Evolutionary conservation across 2,888 invertebrate genomes (phyloP), one percentile per base, ranked within the genome.

Genomic region (Microctonus aethiopoides): DNA sequence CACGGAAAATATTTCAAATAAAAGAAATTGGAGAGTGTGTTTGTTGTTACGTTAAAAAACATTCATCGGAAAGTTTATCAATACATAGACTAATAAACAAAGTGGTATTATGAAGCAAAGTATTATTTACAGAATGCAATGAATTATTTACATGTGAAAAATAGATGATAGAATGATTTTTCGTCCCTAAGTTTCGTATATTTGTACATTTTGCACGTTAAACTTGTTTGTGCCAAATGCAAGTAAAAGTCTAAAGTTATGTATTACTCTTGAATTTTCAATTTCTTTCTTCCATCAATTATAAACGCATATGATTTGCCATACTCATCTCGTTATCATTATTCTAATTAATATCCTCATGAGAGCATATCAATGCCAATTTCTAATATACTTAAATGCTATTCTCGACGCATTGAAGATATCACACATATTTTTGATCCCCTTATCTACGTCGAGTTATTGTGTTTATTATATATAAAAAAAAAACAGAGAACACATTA

Each of bases 131-230:
- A 61, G 24, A 46, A 16, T 61, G 36, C 36, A 72, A 71, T 75
- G 79, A 77, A 70, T 73, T 81, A 81, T 81, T 75, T 81, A 81
- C 82, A 81, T 72, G 77, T 77, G 46, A 16, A 4, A 16, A n/a
- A 46, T 46, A 16, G 46, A 46, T 46, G 46, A n/a, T 46, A 4
- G 4, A 16, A 20, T 46, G 16, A 9, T 46, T 13, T 20, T 29
- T 36, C 56, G 41, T n/a, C n/a, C n/a, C 41, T 34, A 62, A 24
- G n/a, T n/a, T 61, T 32, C 34, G 24, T 39, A 34, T n/a, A n/a
- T n/a, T n/a, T n/a, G n/a, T n/a, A n/a, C n/a, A n/a, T n/a, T n/a
- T n/a, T n/a, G n/a, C n/a, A n/a, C 13, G 20, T 57, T 16, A 16
- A 34, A n/a, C 52, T 59, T 46, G 16, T 46, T 46, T n/a, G 46